Evolutionary conservation across 2,888 invertebrate species (phyloP).

Genomic region (Sminthurinus aureus): DNA sequence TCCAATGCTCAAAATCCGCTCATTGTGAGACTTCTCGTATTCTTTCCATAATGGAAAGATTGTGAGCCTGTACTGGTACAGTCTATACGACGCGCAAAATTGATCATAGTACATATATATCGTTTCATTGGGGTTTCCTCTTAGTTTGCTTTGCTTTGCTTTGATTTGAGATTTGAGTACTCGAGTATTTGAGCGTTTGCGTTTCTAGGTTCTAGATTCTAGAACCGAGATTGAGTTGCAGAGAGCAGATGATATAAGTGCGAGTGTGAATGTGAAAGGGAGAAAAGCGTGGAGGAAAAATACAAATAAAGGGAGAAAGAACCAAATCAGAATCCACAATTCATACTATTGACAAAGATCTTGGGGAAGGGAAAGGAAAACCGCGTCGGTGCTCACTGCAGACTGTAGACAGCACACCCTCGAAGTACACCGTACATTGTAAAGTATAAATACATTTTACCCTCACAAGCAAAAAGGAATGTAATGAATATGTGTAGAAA

Average conservation of each 20-base stretch:
- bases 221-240: neutral
- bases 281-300: neutral
- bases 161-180: neutral
- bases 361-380: neutral
- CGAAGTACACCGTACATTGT: too few relatives aligned
- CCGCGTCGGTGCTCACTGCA: neutral
- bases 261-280: neutral
- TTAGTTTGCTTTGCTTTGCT: neutral
- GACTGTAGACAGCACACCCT: too few relatives aligned
- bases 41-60: too few relatives aligned
- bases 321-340: conserved; percentile 7
- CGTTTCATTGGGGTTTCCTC: neutral
- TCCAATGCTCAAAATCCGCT: too few relatives aligned
- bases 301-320: neutral
- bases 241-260: too few relatives aligned
- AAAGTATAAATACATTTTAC: too few relatives aligned
- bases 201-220: too few relatives aligned
- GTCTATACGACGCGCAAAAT: neutral
- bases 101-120: neutral
- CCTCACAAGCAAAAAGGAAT: neutral
- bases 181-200: neutral
- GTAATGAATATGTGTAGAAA: neutral
- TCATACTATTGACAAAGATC: conserved; percentile 33
- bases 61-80: neutral
- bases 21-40: too few relatives aligned